These are phyloP conservation scores for Heliconius hortense DNA, from an alignment of 2,888 invertebrate species.

Conservation along the genomic window DNA sequence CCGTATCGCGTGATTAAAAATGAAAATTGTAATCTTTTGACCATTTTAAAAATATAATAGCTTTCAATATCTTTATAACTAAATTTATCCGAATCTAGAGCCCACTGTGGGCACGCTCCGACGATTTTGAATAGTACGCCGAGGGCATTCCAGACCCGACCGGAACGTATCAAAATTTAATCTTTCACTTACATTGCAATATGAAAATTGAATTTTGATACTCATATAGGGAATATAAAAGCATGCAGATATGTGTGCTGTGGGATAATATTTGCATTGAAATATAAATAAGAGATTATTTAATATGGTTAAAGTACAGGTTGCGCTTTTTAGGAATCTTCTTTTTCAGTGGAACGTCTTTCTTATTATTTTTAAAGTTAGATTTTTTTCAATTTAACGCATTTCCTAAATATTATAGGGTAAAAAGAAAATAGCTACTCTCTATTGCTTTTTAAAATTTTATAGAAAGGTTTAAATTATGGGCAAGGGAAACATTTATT, in stretches of 20 bases:
- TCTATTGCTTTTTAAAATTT: too few species aligned
- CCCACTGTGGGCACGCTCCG: slow-evolving; percentile 53
- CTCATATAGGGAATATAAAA: slow-evolving; percentile 35
- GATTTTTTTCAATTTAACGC: too few species aligned
- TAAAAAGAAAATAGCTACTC: too few species aligned
- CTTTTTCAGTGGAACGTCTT: background rate
- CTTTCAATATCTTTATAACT: slow-evolving; percentile 41
- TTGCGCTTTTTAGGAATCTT: background rate
- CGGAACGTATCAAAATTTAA: slow-evolving; percentile 70
- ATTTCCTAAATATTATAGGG: too few species aligned
- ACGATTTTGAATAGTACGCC: slow-evolving; percentile 58
- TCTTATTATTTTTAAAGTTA: too few species aligned
- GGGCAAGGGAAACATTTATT: too few species aligned
- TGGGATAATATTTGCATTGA: slow-evolving; percentile 25
- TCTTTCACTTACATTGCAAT: slow-evolving; percentile 66
- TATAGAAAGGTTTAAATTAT: too few species aligned
- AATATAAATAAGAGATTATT: slow-evolving; percentile 28
- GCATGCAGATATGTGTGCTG: slow-evolving; percentile 21
- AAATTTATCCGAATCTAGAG: slow-evolving; percentile 42
- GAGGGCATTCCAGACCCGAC: slow-evolving; percentile 46
- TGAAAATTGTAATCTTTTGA: slow-evolving; percentile 38
- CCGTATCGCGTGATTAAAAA: slow-evolving; percentile 35
- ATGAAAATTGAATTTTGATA: slow-evolving; percentile 68
- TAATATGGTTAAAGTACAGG: slow-evolving; percentile 9
- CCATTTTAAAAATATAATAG: slow-evolving; percentile 33